These are phyloP conservation scores for Drosophila parabipectinata DNA, from an alignment of 1,140 invertebrate genomes.

Conservation along the genomic window DNA sequence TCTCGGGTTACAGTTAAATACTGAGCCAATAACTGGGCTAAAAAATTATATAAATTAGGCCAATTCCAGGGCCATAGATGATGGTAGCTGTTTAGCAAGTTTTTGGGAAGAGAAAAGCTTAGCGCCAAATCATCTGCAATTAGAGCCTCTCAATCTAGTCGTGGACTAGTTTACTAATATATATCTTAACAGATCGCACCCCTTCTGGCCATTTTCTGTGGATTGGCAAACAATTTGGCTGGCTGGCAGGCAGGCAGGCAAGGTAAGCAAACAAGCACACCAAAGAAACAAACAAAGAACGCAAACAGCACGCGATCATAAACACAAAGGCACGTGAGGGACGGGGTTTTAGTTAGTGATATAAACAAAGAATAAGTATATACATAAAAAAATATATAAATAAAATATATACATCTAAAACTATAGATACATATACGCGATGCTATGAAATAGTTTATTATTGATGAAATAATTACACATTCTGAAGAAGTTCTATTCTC, in stretches of 20 bases:
- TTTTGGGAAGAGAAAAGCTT: constrained; percentile 11
- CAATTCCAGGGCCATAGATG: constrained; percentile 23
- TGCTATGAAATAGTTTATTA: too few relatives aligned
- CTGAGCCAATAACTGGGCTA: not conserved
- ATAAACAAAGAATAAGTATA: not conserved
- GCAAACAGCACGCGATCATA: constrained; percentile 54
- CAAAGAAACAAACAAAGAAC: constrained; percentile 19
- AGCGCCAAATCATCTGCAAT: constrained; percentile 48
- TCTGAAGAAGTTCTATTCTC: not conserved
- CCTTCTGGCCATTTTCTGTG: not conserved
- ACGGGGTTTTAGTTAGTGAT: not conserved
- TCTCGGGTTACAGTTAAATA: not conserved
- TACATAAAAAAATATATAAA: not conserved
- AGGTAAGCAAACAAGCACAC: not conserved
- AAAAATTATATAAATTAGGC: not conserved
- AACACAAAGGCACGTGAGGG: constrained; percentile 41
- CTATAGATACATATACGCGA: too few relatives aligned
- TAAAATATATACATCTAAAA: too few relatives aligned
- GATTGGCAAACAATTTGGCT: constrained; percentile 21
- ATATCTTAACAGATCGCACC: not conserved
- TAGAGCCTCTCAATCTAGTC: constrained; percentile 24
- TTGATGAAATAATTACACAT: too few relatives aligned
- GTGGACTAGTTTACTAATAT: not conserved
- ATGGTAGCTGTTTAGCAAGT: constrained; percentile 6
- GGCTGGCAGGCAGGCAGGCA: not conserved